Base-by-base conservation (phyloP, 2,113 vertebrate genomes). In the Zootoca vivipara region DNA sequence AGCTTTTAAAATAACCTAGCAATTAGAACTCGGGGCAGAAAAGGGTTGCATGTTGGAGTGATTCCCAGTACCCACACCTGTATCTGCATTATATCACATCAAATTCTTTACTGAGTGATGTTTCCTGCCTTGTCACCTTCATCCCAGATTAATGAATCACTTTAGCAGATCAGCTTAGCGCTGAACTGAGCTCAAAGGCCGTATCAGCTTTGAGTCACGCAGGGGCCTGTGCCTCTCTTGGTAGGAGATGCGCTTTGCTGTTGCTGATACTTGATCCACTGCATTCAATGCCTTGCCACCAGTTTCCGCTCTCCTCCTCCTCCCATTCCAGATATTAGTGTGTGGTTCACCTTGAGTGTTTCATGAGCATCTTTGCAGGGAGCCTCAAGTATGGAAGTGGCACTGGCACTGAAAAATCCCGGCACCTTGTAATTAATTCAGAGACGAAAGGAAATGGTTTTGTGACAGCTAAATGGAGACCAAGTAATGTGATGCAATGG, bases 371-470 rank as follows among this genome's bases (percentile, higher is more conserved):
- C 94, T 92, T 92, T 93, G 85, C 92, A 83, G 91, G 85, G 92
- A 91, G 64, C 56, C 92, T 95, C 90, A 86, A 90, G 0, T 10
- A 62, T 80, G 86, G 0, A 0, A 84, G 90, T 92, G 90, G 38
- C 90, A 92, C 94, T 94, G 92, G 90, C 86, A 79, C 92, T 91
- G 91, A 94, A 94, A 92, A 94, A 92, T 87, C 90, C 92, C 91
- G 93, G 87, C 86, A 83, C 88, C 92, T 89, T 92, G 93, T 93
- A 93, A 95, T 95, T 94, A 93, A 95, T 93, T 93, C 88, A 80
- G 67, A 94, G 93, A 94, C 77, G 24, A 94, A 93, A 93, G 92
- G 93, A 95, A 95, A 96, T 92, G 92, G 90, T 93, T 95, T 93
- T 88, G 75, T 95, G 94, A 94, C 93, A 93, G 93, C 89, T 94